Conservation (phyloP, 2,888 invertebrate genomes). For the Ectemnius continuus region DNA sequence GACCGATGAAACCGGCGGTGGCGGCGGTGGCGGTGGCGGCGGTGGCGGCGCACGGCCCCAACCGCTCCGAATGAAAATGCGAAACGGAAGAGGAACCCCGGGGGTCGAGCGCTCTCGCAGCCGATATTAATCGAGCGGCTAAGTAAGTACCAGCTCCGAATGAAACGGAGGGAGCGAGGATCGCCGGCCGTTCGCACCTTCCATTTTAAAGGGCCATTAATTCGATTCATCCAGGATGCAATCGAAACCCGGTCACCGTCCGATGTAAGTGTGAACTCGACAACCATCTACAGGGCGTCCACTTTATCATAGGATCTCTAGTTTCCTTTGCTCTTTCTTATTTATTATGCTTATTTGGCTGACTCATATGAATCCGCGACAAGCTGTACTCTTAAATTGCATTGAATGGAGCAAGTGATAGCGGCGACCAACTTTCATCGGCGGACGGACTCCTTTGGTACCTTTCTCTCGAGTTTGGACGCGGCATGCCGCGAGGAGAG, state of each 20-base stretch:
- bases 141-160: slow-evolving; percentile 34
- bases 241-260: too few species aligned
- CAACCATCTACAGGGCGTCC: too few species aligned
- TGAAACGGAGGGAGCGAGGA: too few species aligned
- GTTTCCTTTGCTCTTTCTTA: too few species aligned
- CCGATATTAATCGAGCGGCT: slow-evolving; percentile 63
- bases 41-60: slow-evolving; percentile 10
- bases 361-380: slow-evolving; percentile 20
- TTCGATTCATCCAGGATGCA: too few species aligned
- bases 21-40: too few species aligned
- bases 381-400: slow-evolving; percentile 38
- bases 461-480: neutral
- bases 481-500: slow-evolving; percentile 8
- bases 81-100: slow-evolving; percentile 20
- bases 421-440: slow-evolving; percentile 48
- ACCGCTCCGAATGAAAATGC: slow-evolving; percentile 19
- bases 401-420: slow-evolving; percentile 46
- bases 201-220: slow-evolving; percentile 1
- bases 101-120: slow-evolving; percentile 32
- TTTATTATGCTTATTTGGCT: too few species aligned
- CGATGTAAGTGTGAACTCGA: too few species aligned
- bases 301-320: too few species aligned
- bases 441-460: slow-evolving; percentile 8
- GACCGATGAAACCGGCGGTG: slow-evolving; percentile 13
- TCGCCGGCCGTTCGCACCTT: too few species aligned